A percentile compares a stretch with the other conserved stretches of the same genome.
phyloP scores from a whole-genome alignment of 2,888 invertebrate species.

The Nomada ruficornis region DNA sequence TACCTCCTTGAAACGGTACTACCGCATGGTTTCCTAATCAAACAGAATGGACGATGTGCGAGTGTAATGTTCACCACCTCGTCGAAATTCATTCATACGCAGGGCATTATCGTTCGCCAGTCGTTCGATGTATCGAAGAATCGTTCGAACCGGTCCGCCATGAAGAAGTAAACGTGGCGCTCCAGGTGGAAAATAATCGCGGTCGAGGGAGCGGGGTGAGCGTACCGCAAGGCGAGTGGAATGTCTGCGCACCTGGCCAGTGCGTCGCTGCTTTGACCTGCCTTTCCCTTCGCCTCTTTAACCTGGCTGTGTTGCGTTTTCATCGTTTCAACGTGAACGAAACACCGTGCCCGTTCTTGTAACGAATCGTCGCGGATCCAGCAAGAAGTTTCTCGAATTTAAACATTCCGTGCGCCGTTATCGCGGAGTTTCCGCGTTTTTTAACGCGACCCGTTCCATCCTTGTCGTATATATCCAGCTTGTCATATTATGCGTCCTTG shows the following conservation, averaged over 20 bases:
- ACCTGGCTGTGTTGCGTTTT: constrained; percentile 62
- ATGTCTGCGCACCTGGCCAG: constrained; percentile 79
- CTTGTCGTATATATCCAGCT: background rate
- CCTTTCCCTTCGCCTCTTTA: constrained; percentile 78
- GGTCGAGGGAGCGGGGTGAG: constrained; percentile 43
- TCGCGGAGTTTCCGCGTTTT: constrained; percentile 51
- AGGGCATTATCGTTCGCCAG: background rate
- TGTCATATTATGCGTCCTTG: background rate
- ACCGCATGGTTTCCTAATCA: background rate
- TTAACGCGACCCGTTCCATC: constrained; percentile 15
- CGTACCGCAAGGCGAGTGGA: constrained; percentile 72
- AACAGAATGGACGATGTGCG: background rate
- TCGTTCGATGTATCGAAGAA: constrained; percentile 15
- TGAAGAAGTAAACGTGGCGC: constrained; percentile 54
- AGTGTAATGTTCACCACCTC: background rate
- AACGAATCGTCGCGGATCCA: background rate
- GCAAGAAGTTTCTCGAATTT: constrained; percentile 31
- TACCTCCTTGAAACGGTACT: constrained; percentile 2
- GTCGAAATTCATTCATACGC: constrained; percentile 46
- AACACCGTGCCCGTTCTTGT: background rate
- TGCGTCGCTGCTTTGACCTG: constrained; percentile 69
- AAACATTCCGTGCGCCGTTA: constrained; percentile 24
- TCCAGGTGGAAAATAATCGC: constrained; percentile 54
- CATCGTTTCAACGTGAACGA: constrained; percentile 9
- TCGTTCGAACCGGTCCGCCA: constrained; percentile 51